Conservation (phyloP, 2,113 vertebrate species). For the Mirounga angustirostris region DNA sequence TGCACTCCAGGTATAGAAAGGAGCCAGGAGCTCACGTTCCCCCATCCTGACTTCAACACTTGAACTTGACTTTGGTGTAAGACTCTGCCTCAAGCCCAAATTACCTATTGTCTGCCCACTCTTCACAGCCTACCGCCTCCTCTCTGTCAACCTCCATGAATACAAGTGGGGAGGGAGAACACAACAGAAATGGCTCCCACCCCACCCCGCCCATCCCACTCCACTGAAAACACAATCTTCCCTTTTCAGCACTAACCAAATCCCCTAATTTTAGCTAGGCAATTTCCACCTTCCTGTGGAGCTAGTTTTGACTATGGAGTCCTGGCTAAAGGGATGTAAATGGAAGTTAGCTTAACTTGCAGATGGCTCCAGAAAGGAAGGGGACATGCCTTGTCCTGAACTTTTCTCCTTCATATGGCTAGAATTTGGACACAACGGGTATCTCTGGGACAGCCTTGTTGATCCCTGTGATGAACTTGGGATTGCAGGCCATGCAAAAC, state of each 20-base stretch:
- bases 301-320: background rate
- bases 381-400: background rate
- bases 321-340: background rate
- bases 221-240: background rate
- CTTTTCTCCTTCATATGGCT: background rate
- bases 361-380: background rate
- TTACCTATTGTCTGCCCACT: background rate
- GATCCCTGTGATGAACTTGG: background rate
- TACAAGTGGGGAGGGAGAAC: background rate
- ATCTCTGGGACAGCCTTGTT: background rate
- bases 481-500: rapidly evolving
- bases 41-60: background rate
- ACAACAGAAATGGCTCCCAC: background rate
- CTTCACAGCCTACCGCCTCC: background rate
- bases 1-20: slow-evolving; percentile 3
- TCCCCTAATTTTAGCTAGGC: background rate
- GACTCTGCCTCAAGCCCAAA: background rate
- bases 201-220: too few relatives aligned
- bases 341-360: background rate
- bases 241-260: background rate
- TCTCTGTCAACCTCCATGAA: background rate
- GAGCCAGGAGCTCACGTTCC: background rate
- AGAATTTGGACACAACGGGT: background rate
- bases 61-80: background rate
- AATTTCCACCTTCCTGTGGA: background rate